Evolutionary conservation across 2,888 invertebrate genomes (phyloP), one percentile per base, ranked within the genome.

Genomic region (Acleris emargana): DNA sequence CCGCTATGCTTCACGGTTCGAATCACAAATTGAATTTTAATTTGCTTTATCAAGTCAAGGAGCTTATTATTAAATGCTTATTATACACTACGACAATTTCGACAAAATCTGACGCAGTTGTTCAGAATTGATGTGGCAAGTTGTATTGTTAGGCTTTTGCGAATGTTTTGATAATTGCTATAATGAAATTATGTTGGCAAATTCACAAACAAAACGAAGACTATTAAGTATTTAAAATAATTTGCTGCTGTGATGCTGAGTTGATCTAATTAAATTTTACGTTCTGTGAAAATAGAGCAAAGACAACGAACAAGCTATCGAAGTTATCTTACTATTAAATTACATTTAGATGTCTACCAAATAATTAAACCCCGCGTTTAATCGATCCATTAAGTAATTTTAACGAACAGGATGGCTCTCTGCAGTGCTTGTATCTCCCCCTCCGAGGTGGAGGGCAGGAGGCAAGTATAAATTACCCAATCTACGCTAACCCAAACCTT

Each of bases 381-480:
- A 90, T 89, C 86, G 86, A 88, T 84, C 82, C 82, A 88, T 88
- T 87, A 88, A 84, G 84, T 86, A 87, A 88, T 88, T 89, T 88
- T 86, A 88, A 87, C 84, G 84, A 86, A 86, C 83, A 86, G 79
- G 81, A 81, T 82, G 81, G 82, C 81, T 85, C 81, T 80, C 77
- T 84, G 80, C 78, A 80, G 78, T 80, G 80, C 84, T 83, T 83
- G 82, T 84, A 83, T 80, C 82, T 77, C 78, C 79, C 76, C 75
- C 73, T 69, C 73, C 70, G 70, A 73, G 74, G 78, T 71, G 77
- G 82, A 79, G 80, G 79, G 81, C 75, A 79, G 82, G 83, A 82
- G 88, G 89, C 87, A 84, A 90, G 86, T 90, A 91, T 91, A 91
- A 91, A 91, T 90, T 91, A 89, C 90, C 89, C 87, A 91, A 91